phyloP scores from a whole-genome alignment of 2,797 vertebrate species.

The Periophthalmus magnuspinnatus region DNA sequence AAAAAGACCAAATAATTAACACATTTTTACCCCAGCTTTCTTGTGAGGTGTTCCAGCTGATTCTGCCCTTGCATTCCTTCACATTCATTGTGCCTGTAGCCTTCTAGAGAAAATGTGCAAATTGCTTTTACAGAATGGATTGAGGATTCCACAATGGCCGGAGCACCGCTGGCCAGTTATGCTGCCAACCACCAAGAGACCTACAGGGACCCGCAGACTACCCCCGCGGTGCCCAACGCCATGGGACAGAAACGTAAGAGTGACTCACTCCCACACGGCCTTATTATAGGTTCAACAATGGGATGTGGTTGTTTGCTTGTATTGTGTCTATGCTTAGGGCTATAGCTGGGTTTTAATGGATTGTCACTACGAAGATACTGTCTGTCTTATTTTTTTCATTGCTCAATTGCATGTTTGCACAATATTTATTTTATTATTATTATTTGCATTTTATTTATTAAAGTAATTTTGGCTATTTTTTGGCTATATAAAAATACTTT shows the following conservation, averaged over 20 bases:
- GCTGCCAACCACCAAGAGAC: slow-evolving; percentile 89
- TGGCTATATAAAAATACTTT: too few species aligned
- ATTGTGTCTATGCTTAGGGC: slow-evolving; percentile 31
- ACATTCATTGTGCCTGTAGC: slow-evolving; percentile 18
- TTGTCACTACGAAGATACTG: slow-evolving; percentile 28
- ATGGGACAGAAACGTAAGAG: slow-evolving; percentile 77
- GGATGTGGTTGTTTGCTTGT: slow-evolving; percentile 21
- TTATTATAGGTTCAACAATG: slow-evolving; percentile 41
- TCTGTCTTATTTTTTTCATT: background rate
- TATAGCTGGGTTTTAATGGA: slow-evolving; percentile 36
- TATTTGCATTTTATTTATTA: too few species aligned
- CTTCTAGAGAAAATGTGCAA: slow-evolving; percentile 62
- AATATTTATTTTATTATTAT: too few species aligned
- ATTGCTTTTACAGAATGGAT: slow-evolving; percentile 90
- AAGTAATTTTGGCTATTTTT: too few species aligned
- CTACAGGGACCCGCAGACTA: slow-evolving; percentile 84
- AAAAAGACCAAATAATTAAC: background rate
- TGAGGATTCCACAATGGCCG: slow-evolving; percentile 86
- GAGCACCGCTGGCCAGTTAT: slow-evolving; percentile 86
- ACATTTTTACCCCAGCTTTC: background rate
- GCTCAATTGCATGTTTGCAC: too few species aligned
- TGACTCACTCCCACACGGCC: slow-evolving; percentile 35
- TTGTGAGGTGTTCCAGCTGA: background rate
- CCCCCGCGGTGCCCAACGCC: slow-evolving; percentile 68
- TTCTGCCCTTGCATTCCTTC: background rate